phyloP scores from a whole-genome alignment of 2,113 vertebrate species.

The Salvator merianae region DNA sequence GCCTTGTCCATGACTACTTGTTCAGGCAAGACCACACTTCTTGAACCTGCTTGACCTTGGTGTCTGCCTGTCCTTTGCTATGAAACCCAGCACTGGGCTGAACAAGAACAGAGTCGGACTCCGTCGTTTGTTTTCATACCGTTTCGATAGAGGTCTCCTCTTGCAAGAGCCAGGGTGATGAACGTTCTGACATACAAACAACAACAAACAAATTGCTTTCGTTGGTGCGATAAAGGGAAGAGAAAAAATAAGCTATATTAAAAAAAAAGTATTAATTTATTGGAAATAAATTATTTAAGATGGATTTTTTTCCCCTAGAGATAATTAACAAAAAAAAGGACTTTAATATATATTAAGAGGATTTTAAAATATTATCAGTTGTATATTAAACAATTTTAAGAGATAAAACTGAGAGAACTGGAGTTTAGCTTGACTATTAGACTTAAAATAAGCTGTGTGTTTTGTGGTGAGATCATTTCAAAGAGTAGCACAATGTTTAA shows the following conservation, averaged over 20 bases:
- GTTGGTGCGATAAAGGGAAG: slow-evolving; percentile 14
- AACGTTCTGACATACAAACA: neutral
- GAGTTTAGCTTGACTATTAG: slow-evolving; percentile 72
- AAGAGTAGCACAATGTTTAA: slow-evolving; percentile 70
- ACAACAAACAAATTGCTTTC: neutral
- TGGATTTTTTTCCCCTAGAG: slow-evolving; percentile 67
- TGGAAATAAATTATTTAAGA: slow-evolving; percentile 70
- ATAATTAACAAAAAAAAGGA: slow-evolving; percentile 70
- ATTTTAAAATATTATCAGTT: slow-evolving; percentile 81
- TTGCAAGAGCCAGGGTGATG: neutral
- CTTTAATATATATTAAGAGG: slow-evolving; percentile 85
- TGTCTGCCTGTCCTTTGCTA: no score
- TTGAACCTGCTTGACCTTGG: neutral
- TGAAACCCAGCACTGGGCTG: neutral
- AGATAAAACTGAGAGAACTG: slow-evolving; percentile 72
- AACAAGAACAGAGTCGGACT: neutral
- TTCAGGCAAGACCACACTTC: neutral
- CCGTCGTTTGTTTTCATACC: neutral
- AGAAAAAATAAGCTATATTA: slow-evolving; percentile 72
- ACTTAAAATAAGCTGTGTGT: slow-evolving; percentile 67
- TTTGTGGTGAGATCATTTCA: slow-evolving; percentile 68
- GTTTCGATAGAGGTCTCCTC: neutral
- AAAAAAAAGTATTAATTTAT: slow-evolving; percentile 80
- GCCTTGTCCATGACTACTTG: neutral
- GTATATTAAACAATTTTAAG: slow-evolving; percentile 79